Base-by-base conservation (phyloP, 2,888 invertebrate genomes). In the Tetrapedia diversipes region DNA sequence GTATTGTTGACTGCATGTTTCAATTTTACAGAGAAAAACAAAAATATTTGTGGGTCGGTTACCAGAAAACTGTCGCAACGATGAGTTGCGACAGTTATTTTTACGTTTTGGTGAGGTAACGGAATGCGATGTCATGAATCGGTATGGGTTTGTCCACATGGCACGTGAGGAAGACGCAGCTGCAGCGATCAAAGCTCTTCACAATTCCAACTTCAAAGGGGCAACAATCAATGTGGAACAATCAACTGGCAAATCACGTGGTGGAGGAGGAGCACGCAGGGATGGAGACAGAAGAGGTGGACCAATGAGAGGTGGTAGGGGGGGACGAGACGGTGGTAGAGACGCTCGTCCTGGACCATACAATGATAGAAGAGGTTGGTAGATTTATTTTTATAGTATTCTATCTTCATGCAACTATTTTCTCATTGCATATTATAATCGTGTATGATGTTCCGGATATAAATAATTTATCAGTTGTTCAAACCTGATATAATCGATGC, bases 21-120 rank as follows among this genome's bases (percentile, higher is more conserved):
- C 41, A 60, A 63, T 78, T 60, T 92, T 93, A 77, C 92, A 95
- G 94, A 89, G 91, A 81, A 94, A 95, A 92, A 95, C 95, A 73
- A 98, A 98, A 93, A 96, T 98, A 86, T 98, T 98, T 93, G 97
- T 98, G 89, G 98, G 98, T 81, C 97, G 98, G 92, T 92, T 98
- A 90, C 96, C 97, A 71, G 95, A 96, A 87, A 96, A 96, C 86
- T 96, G 97, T 83, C 95, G 96, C 87, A 95, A 95, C 67, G 96
- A 96, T 87, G 97, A 98, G 87, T 93, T 98, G 54, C 94, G 96
- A 56, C 95, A 95, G 82, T 93, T 98, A 60, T 98, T 98, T 92
- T 95, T 96, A 84, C 95, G 96, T 64, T 97, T 96, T 92, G 98
- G 98, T 54, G 94, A 94, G 68, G 98, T 98, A 7, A 96, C 96